Percentiles rank a stretch among this genome's conserved stretches.
Evolutionary conservation across 2,797 vertebrate species (phyloP).

Genomic region (Taeniopygia guttata): DNA sequence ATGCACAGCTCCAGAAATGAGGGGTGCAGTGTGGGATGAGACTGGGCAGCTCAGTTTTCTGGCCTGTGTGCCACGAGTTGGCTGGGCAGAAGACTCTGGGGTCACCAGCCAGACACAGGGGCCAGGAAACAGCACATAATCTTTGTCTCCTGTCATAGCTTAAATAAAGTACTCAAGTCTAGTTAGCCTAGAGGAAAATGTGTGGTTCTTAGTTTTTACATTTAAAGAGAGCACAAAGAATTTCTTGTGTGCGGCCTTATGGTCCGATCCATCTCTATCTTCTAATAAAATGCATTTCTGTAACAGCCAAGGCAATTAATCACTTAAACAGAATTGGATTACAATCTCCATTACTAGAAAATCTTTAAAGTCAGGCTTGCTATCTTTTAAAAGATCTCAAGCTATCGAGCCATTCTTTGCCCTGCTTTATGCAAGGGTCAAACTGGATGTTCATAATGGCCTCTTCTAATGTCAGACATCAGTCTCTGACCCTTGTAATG

Average conservation of each 20-base stretch:
- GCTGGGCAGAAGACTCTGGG: not conserved
- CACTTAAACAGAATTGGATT: constrained; percentile 57
- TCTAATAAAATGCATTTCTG: constrained; percentile 59
- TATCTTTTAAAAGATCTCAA: constrained; percentile 33
- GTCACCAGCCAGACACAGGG: not conserved
- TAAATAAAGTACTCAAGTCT: not conserved
- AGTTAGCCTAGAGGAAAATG: not conserved
- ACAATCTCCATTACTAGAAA: constrained; percentile 50
- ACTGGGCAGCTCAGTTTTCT: not conserved
- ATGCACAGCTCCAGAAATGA: not conserved
- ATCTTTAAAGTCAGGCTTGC: constrained; percentile 42
- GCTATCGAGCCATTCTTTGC: constrained; percentile 22
- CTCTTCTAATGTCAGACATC: constrained; percentile 48
- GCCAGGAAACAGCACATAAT: not conserved
- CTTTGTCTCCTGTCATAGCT: not conserved
- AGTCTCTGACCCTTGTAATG: constrained; percentile 20
- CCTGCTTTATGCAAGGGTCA: constrained; percentile 52
- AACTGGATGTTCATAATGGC: not conserved
- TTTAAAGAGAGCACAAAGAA: constrained; percentile 6
- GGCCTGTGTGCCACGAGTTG: rapidly evolving
- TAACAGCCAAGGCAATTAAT: constrained; percentile 53
- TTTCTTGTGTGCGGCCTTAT: not conserved
- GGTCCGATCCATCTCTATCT: not conserved
- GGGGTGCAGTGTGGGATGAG: not conserved
- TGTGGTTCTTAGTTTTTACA: not conserved